Conservation (phyloP, 2,113 vertebrate genomes). For the Athene cunicularia region DNA sequence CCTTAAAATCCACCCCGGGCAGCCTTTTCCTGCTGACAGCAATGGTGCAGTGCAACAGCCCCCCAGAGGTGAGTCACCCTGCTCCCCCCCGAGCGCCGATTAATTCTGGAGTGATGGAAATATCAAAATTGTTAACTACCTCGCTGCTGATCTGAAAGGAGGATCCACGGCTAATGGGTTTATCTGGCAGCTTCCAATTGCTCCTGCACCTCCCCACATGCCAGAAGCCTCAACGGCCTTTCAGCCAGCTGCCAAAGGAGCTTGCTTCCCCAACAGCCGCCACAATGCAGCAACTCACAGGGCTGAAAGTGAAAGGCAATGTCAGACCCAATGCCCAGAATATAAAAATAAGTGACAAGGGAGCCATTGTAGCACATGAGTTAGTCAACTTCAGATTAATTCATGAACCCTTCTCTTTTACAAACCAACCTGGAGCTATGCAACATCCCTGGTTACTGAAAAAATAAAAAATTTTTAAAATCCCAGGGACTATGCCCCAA, state of each 20-base stretch:
- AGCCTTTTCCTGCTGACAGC: not conserved
- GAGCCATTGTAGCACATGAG: constrained; percentile 31
- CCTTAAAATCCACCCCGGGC: not conserved
- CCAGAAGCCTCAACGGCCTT: constrained; percentile 26
- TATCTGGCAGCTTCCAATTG: not conserved
- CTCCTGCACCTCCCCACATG: not conserved
- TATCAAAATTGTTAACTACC: not conserved
- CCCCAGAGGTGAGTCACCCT: not conserved
- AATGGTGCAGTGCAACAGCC: rapidly evolving
- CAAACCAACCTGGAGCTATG: not conserved
- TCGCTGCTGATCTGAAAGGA: not conserved
- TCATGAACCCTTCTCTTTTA: not conserved
- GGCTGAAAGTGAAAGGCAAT: constrained; percentile 40
- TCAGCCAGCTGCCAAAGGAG: constrained; percentile 57
- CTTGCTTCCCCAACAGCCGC: constrained; percentile 46
- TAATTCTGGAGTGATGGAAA: not conserved
- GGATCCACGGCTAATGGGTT: not conserved
- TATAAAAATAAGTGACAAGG: constrained; percentile 59
- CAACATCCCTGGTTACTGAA: not conserved
- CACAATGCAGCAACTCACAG: constrained; percentile 69
- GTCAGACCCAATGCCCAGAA: constrained; percentile 51
- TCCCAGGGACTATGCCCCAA: not conserved
- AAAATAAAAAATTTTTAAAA: not conserved
- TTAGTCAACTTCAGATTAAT: constrained; percentile 25
- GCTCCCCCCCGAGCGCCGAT: rapidly evolving